Conservation (phyloP, 2,888 invertebrate species). For the Drosophila anceps region DNA sequence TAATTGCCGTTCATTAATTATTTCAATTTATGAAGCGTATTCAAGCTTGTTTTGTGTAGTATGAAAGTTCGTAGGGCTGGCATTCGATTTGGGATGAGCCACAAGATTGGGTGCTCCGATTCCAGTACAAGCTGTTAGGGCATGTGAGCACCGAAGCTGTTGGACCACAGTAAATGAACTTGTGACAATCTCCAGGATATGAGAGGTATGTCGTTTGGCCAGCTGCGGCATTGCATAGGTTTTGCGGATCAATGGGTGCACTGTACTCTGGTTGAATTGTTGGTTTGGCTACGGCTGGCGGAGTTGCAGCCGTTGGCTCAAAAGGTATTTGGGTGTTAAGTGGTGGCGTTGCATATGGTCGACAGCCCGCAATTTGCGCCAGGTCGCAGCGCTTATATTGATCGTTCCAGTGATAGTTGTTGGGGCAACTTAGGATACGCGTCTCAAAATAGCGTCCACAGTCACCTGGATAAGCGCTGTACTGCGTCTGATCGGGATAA, state of each 20-base stretch:
- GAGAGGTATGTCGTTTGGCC: slow-evolving; percentile 46
- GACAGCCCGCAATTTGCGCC: slow-evolving; percentile 65
- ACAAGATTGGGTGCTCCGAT: slow-evolving; percentile 55
- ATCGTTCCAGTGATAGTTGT: slow-evolving; percentile 70
- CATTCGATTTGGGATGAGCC: slow-evolving; percentile 33
- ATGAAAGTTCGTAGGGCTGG: neutral
- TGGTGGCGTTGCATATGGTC: neutral
- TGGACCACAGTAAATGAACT: slow-evolving; percentile 79
- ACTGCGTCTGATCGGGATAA: slow-evolving; percentile 19
- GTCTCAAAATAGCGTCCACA: slow-evolving; percentile 78
- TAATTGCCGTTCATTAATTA: neutral
- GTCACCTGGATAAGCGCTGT: slow-evolving; percentile 63
- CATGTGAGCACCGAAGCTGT: slow-evolving; percentile 62
- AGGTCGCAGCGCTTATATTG: slow-evolving; percentile 66
- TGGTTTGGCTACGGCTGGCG: slow-evolving; percentile 27
- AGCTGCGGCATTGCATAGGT: slow-evolving; percentile 30
- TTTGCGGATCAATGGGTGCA: slow-evolving; percentile 22
- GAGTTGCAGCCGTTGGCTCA: slow-evolving; percentile 44
- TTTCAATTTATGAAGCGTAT: neutral
- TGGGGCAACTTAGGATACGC: slow-evolving; percentile 54
- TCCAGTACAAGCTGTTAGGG: slow-evolving; percentile 68
- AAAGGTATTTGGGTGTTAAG: neutral
- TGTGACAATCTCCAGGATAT: slow-evolving; percentile 78
- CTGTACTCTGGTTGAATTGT: neutral
- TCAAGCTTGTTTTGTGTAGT: neutral